phyloP scores from a whole-genome alignment of 2,797 vertebrate genomes.

The Gymnoscopelus microlampas region DNA sequence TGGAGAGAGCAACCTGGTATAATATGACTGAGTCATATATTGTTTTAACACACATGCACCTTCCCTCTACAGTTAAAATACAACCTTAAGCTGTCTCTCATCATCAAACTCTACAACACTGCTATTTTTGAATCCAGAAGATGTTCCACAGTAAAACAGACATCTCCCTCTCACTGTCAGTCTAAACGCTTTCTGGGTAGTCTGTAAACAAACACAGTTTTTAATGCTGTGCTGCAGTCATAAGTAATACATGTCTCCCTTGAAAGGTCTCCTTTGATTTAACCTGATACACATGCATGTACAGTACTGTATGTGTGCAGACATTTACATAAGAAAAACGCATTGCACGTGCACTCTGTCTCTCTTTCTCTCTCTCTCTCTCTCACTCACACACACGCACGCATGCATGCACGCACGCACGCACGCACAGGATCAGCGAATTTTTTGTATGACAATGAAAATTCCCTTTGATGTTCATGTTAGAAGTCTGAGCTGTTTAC shows the following conservation, averaged over 20 bases:
- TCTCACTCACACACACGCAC: too few species aligned
- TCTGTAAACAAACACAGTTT: slow-evolving; percentile 26
- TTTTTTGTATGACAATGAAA: slow-evolving; percentile 67
- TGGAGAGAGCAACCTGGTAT: too few species aligned
- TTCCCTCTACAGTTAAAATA: neutral
- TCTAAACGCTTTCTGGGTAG: slow-evolving; percentile 26
- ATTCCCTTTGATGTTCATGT: slow-evolving; percentile 71
- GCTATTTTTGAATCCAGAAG: slow-evolving; percentile 12
- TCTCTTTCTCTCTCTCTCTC: too few species aligned
- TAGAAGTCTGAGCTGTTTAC: slow-evolving; percentile 63
- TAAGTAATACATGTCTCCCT: slow-evolving; percentile 13
- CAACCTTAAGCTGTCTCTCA: neutral
- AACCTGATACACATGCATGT: slow-evolving; percentile 25
- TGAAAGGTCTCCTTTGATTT: slow-evolving; percentile 43
- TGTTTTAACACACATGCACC: neutral
- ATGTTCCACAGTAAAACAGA: neutral
- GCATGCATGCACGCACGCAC: neutral
- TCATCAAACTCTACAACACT: neutral
- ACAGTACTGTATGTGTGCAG: neutral
- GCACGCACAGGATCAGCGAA: slow-evolving; percentile 44
- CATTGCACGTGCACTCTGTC: too few species aligned
- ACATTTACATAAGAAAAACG: neutral
- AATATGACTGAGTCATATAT: too few species aligned
- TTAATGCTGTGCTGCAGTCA: slow-evolving; percentile 24
- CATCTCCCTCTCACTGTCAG: neutral